Evolutionary conservation across 2,113 vertebrate species (phyloP).

Genomic region (Cyphomyrus plagiostoma): DNA sequence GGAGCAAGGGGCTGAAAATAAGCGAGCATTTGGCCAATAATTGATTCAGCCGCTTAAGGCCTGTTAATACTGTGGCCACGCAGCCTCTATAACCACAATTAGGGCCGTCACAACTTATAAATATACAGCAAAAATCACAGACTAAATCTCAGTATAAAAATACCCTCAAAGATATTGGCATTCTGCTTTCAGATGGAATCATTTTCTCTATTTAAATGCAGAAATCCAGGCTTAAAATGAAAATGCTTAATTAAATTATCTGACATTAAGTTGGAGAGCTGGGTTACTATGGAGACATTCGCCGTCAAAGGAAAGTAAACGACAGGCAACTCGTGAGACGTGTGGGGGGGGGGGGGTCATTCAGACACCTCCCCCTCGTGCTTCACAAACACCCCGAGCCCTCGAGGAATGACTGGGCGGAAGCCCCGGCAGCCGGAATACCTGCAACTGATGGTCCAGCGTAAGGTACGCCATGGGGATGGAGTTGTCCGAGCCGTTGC

Average conservation of each 20-base stretch:
- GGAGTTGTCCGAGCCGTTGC: constrained; percentile 97
- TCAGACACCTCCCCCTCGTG: neutral
- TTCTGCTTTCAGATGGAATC: constrained; percentile 44
- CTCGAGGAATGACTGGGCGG: no score
- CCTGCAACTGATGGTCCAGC: constrained; percentile 96
- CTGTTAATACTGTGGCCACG: constrained; percentile 41
- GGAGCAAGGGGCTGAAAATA: constrained; percentile 88
- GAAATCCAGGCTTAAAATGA: constrained; percentile 34
- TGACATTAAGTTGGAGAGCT: neutral
- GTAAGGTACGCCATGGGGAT: constrained; percentile 99
- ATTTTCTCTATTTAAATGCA: constrained; percentile 24
- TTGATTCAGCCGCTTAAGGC: constrained; percentile 41
- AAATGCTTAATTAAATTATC: constrained; percentile 18
- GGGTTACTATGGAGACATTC: neutral
- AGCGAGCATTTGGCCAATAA: constrained; percentile 48
- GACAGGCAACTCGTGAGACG: neutral
- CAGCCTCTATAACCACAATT: constrained; percentile 52
- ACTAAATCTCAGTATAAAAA: constrained; percentile 46
- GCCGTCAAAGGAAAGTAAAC: neutral
- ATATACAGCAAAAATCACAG: constrained; percentile 43
- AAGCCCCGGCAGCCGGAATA: constrained; percentile 38
- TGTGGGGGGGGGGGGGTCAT: neutral
- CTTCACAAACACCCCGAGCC: neutral
- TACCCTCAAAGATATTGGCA: constrained; percentile 34
- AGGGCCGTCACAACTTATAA: constrained; percentile 51